Evolutionary conservation across 1,140 invertebrate species (phyloP).

Genomic region (Drosophila grimshawi): DNA sequence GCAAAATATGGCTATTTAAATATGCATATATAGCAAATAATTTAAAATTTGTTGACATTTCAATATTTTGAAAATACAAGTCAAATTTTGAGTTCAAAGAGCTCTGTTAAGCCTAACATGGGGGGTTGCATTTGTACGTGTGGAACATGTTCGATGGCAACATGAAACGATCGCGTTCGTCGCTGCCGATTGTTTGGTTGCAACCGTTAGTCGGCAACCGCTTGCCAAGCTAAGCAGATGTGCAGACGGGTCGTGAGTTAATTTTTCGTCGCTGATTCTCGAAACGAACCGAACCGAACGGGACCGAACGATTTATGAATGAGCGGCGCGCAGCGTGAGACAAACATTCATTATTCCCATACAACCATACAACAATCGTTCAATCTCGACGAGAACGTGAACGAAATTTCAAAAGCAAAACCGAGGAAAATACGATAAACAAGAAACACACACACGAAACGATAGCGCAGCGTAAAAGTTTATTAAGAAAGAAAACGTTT

Average conservation of each 20-base stretch:
- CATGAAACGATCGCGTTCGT: constrained; percentile 28
- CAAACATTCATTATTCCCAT: constrained; percentile 39
- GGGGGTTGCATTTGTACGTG: not conserved
- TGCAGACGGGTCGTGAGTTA: constrained; percentile 38
- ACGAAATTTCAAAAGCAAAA: constrained; percentile 67
- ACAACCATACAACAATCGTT: constrained; percentile 15
- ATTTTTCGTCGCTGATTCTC: constrained; percentile 37
- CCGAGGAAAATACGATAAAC: constrained; percentile 61
- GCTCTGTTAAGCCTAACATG: constrained; percentile 3
- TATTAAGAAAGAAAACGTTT: constrained; percentile 79
- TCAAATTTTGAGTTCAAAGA: too few relatives aligned
- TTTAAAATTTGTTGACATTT: too few relatives aligned
- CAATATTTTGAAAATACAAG: too few relatives aligned
- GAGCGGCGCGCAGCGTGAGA: constrained; percentile 50
- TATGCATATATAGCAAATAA: not conserved
- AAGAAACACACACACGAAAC: constrained; percentile 42
- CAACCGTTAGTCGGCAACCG: constrained; percentile 52
- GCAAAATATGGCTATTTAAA: too few relatives aligned
- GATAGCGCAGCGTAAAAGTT: constrained; percentile 55
- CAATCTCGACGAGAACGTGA: constrained; percentile 50
- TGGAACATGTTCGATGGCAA: constrained; percentile 47
- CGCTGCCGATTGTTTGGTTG: constrained; percentile 27
- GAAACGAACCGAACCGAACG: not conserved
- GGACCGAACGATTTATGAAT: constrained; percentile 66
- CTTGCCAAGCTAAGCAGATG: constrained; percentile 48